These are phyloP conservation scores for Idris sp. DNA, from an alignment of 1,140 invertebrate genomes.

Conservation along the genomic window DNA sequence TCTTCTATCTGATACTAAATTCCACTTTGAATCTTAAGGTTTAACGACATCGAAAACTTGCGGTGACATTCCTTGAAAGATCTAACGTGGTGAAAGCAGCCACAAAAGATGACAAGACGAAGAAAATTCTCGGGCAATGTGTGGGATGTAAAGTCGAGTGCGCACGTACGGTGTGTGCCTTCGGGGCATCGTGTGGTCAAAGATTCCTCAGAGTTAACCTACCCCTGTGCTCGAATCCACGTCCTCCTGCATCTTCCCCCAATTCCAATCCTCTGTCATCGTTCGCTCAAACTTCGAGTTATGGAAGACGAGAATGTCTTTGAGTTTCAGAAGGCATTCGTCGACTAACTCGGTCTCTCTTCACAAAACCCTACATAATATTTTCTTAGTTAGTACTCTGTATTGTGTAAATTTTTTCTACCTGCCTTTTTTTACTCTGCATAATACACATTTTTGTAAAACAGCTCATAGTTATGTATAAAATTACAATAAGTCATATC, in stretches of 20 bases:
- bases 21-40: constrained; percentile 51
- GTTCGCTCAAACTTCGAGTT: constrained; percentile 72
- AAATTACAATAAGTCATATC: no score
- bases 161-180: constrained; percentile 67
- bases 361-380: constrained; percentile 37
- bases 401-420: no score
- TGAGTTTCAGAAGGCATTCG: constrained; percentile 74
- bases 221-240: constrained; percentile 28
- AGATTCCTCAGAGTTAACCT: constrained; percentile 68
- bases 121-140: constrained; percentile 65
- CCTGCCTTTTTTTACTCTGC: no score
- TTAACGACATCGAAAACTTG: constrained; percentile 57
- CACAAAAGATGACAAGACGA: constrained; percentile 60
- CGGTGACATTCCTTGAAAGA: constrained; percentile 63
- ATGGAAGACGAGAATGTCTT: constrained; percentile 77
- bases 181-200: constrained; percentile 74
- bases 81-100: constrained; percentile 60
- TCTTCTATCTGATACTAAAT: no score
- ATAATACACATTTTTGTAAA: no score
- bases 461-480: no score
- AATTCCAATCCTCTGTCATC: constrained; percentile 47
- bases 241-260: constrained; percentile 42
- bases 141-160: constrained; percentile 71
- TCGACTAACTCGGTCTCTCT: constrained; percentile 55
- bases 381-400: constrained; percentile 39